Evolutionary conservation across 2,888 invertebrate genomes (phyloP), one percentile per base, ranked within the genome.

Genomic region (Rotaria macrura): DNA sequence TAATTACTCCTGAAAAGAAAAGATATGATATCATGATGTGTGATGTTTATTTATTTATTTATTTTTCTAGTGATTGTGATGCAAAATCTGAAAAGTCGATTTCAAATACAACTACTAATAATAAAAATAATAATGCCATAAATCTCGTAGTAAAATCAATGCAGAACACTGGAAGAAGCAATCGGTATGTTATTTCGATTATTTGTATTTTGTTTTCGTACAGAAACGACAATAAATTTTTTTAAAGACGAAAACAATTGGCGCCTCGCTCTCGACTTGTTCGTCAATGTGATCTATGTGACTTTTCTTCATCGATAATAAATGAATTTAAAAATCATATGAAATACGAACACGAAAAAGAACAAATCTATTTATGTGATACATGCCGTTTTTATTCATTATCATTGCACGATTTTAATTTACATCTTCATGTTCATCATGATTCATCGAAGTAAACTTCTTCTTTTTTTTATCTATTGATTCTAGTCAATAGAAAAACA

Each of bases 281-380:
- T 29, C 84, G 84, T 55, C 47, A 84, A 34, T 86, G 86, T 47
- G 54, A 86, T 38, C 52, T 72, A 84, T 86, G 86, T 52, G 74
- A 74, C 55, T 84, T 57, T 54, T 34, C 55, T 4, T 40, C 84
- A n/a, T 43, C 72, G 34, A 84, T 52, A 25, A 74, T 86, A 25
- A 85, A 79, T 54, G 86, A 86, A 52, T 86, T 86, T 84, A 79
- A 49, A 55, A 84, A 84, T 23, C 86, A 86, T 49, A 86, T 86
- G 86, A 86, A 84, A 49, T 74, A 79, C 43, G 86, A 86, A 52
- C 86, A 86, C 47, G 54, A 23, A 47, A 25, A 72, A 25, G 86
- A 86, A 52, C 47, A 86, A 57, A 52, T 86, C n/a, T 86, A 74
- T 83, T 55, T 84, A 43, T 86, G 86, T 83, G 86, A 86, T 83